Conservation (phyloP, 2,888 invertebrate genomes). For the Hypomecis punctinalis region DNA sequence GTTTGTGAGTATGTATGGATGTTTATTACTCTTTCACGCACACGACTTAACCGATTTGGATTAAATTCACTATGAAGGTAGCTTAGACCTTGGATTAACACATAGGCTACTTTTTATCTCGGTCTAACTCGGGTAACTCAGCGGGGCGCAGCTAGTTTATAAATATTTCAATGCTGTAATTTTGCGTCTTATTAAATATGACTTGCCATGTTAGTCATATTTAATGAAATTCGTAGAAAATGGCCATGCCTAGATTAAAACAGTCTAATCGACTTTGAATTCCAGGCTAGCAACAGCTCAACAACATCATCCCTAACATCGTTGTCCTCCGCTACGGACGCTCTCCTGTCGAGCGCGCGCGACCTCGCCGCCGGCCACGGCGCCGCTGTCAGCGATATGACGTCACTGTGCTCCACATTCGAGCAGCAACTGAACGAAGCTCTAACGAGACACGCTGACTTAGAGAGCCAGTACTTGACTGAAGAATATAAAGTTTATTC, state of each 20-base stretch:
- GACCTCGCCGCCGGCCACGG: not conserved
- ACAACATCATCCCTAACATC: conserved; percentile 30
- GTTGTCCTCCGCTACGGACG: not conserved
- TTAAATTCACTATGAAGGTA: no score
- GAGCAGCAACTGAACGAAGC: conserved; percentile 38
- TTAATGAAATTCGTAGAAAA: no score
- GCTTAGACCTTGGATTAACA: no score
- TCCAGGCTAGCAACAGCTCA: conserved; percentile 44
- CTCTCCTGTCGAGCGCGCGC: not conserved
- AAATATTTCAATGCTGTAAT: no score
- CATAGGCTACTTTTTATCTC: no score
- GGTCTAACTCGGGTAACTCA: no score
- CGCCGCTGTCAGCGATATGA: conserved; percentile 16
- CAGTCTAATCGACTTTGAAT: not conserved
- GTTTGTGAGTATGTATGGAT: no score
- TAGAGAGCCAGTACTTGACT: conserved; percentile 61
- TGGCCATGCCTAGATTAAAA: not conserved
- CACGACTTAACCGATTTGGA: no score
- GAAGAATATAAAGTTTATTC: conserved; percentile 69
- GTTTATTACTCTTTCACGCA: no score
- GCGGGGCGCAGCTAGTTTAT: no score
- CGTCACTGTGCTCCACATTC: conserved; percentile 22
- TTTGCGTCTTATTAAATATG: no score
- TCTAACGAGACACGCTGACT: conserved; percentile 44
- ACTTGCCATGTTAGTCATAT: no score